Evolutionary conservation across 2,888 invertebrate species (phyloP).

Genomic region (Acleris cristana): DNA sequence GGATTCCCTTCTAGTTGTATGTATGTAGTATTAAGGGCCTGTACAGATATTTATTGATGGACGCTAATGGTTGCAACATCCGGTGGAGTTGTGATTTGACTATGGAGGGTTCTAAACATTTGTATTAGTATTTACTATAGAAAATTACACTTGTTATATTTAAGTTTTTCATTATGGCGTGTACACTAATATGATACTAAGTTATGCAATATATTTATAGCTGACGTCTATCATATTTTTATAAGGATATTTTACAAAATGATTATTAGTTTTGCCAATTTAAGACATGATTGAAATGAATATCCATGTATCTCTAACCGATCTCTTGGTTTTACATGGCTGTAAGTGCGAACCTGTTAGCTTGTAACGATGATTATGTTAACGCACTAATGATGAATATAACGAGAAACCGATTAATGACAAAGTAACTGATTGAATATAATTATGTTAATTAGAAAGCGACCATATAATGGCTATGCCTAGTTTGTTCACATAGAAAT

Average conservation of each 20-base stretch:
- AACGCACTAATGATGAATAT: constrained; percentile 46
- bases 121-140: constrained; percentile 56
- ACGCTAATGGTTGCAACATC: constrained; percentile 64
- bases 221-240: constrained; percentile 68
- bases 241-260: constrained; percentile 64
- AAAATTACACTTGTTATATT: constrained; percentile 58
- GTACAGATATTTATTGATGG: constrained; percentile 79
- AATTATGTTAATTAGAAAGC: constrained; percentile 43
- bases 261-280: constrained; percentile 44
- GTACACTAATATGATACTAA: constrained; percentile 65
- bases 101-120: constrained; percentile 41
- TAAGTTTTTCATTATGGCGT: constrained; percentile 63
- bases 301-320: constrained; percentile 55
- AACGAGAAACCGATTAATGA: constrained; percentile 58
- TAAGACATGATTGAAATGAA: constrained; percentile 51
- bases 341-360: constrained; percentile 44
- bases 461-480: constrained; percentile 50
- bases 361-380: constrained; percentile 44
- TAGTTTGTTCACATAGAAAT: constrained; percentile 56
- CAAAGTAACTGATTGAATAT: constrained; percentile 52
- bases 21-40: constrained; percentile 61
- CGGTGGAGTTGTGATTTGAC: constrained; percentile 51
- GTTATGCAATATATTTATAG: constrained; percentile 71
- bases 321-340: constrained; percentile 51
- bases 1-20: constrained; percentile 46